Base-by-base conservation (phyloP, 1,140 invertebrate species). In the Papilio polyxenes region DNA sequence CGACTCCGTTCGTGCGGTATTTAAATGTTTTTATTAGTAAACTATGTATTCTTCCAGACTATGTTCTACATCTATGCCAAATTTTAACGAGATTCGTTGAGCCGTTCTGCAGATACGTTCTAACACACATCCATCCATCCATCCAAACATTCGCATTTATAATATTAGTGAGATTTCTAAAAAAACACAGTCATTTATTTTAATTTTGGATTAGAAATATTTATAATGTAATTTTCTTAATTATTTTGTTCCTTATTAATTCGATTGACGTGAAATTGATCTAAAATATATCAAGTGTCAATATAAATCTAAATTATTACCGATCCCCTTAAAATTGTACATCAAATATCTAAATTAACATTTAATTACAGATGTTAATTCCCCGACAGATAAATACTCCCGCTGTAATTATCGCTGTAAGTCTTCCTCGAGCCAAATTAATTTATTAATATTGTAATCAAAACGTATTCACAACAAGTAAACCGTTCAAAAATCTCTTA, bases 371-470 rank as follows among this genome's bases (percentile, higher is more conserved):
- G 20, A 77, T 77, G 48, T 49, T 77, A 77, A 77, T 77, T 77
- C 75, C 23, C 10, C 44, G 20, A 9, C 75, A 77, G 75, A 77
- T 51, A 77, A 77, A 77, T 49, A 69, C 65, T 23, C 65, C 23
- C 23, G 23, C 20, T 44, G 56, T 79, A 62, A 79, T 79, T 79
- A 79, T 23, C 13, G 77, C 51, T 79, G 15, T 62, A 79, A 79
- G 77, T 62, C 77, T 79, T 79, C 77, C 51, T n/a, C 53, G 23
- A 56, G 51, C 31, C 31, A 17, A 79, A 59, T 79, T 79, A 79
- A 79, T 79, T 62, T 79, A 79, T 79, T 79, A 44, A 79, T 31
- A 69, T 62, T 79, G 56, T 79, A 59, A 79, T 79, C 77, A 79
- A 79, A 62, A 44, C 56, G 53, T 75, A 48, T 75, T 75, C 17